phyloP scores from a whole-genome alignment of 2,113 vertebrate species.

The Panthera tigris region DNA sequence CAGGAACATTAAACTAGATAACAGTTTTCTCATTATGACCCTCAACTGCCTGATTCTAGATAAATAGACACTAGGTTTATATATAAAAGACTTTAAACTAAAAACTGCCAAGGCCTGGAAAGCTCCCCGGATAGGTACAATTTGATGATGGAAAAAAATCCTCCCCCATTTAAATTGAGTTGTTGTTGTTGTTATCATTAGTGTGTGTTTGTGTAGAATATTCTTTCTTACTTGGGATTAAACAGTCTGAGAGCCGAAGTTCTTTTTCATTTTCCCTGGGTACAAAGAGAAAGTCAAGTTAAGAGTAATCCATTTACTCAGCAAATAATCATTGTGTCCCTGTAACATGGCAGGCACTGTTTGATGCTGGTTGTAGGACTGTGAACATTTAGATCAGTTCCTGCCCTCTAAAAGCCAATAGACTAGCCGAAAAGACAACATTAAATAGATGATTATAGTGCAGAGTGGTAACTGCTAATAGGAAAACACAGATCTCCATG shows the following conservation, averaged over 20 bases:
- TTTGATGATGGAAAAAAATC: background rate
- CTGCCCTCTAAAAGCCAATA: background rate
- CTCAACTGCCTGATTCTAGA: background rate
- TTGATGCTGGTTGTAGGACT: background rate
- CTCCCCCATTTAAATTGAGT: background rate
- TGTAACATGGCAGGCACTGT: background rate
- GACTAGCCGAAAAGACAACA: background rate
- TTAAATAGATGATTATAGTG: background rate
- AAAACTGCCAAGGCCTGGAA: background rate
- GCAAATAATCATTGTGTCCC: background rate
- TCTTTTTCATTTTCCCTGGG: constrained; percentile 48
- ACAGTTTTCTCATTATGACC: background rate
- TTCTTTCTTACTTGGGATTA: constrained; percentile 70
- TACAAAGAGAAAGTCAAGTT: constrained; percentile 59
- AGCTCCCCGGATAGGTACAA: background rate
- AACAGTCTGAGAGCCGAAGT: constrained; percentile 66
- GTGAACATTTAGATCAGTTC: background rate
- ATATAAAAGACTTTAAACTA: background rate
- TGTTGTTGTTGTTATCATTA: background rate
- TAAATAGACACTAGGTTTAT: background rate
- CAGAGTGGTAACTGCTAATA: background rate
- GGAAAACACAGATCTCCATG: background rate
- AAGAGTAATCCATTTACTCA: background rate
- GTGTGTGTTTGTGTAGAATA: background rate
- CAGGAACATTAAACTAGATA: background rate